Base-by-base conservation (phyloP, 92 coral and sea anemone genomes). In the Nematostella vectensis region DNA sequence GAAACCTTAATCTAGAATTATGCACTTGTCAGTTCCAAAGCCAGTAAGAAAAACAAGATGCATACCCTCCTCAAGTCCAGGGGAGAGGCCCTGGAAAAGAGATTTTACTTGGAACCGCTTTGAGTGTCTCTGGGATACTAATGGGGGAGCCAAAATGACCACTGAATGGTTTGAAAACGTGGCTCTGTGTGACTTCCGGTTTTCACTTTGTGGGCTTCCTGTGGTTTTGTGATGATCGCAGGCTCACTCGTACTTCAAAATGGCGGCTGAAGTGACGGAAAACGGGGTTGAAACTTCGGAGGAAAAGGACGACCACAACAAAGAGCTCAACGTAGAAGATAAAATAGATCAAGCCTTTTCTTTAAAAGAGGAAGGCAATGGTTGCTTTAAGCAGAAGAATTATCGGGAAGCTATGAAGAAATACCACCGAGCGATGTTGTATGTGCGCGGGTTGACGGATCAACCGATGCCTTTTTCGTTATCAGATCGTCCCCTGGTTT, bases 331-430 rank as follows among this genome's bases (percentile, higher is more conserved):
- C n/a, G 51, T 36, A 11, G 76, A 66, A 42, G 94, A 85, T n/a
- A 78, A 59, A 54, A 57, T 89, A n/a, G 64, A 25, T 38, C 60
- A 63, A 50, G 95, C 86, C 11, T 49, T 23, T 8, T 43, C 48
- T 4, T 50, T 80, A 21, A 89, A 89, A 58, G 82, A 61, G 24
- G 80, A 77, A 54, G 97, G 97, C 30, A 89, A 89, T 60, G 87
- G 33, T 16, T 74, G 30, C 52, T 80, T 80, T 56, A 89, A 85
- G 62, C 79, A 77, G 47, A 69, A 70, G 38, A 79, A 85, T 42
- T 81, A 71, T 45, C 74, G 67, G 44, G 54, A 59, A 15, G 97
- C 97, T 11, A 80, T 85, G 79, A 89, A 81, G 59, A 85, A 69
- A 31, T 89, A 89, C 47, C 97, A 89, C 59, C 63, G 59, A 16